Evolutionary conservation across 2,888 invertebrate species (phyloP), one percentile per base, ranked within the genome.

Genomic region (Holacanthella duospinosa): DNA sequence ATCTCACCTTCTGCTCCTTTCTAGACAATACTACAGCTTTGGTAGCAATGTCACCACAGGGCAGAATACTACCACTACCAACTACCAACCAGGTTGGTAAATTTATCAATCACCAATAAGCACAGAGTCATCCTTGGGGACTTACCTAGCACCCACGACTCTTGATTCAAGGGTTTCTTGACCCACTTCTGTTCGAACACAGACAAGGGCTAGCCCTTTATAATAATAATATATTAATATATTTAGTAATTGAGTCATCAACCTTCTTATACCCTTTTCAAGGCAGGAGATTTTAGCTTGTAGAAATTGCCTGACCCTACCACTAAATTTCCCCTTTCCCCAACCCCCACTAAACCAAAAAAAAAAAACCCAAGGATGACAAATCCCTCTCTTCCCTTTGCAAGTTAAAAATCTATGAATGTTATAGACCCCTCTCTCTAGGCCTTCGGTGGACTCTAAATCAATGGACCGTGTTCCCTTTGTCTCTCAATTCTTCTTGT

Each of bases 11-110:
- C 69, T 71, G 58, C 70, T 71, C 67, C 85, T 86, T 83, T 86
- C 88, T 83, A 86, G 89, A 83, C 89, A 89, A 85, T 89, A 89
- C 88, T 88, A 87, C 88, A 89, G 89, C 87, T 88, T 89, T 87
- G 89, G 89, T 89, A 89, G 88, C 89, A 89, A 86, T 84, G 73
- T 73, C 71, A 71, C 74, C 69, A 19, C 27, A 26, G 6, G n/a
- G 6, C 21, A 53, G n/a, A 19, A n/a, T n/a, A n/a, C n/a, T n/a
- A n/a, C 58, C 29, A 9, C 27, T 27, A 64, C 68, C 66, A 67
- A 67, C 67, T 67, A 66, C 66, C 66, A 66, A 64, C 66, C 66
- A 67, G 62, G 66, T 67, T 59, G 25, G 44, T 59, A 9, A 12
- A 43, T 43, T 59, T 25, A 21, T 27, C 55, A 26, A n/a, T n/a